phyloP scores from a whole-genome alignment of 1,140 invertebrate species.

The Aphis gossypii region DNA sequence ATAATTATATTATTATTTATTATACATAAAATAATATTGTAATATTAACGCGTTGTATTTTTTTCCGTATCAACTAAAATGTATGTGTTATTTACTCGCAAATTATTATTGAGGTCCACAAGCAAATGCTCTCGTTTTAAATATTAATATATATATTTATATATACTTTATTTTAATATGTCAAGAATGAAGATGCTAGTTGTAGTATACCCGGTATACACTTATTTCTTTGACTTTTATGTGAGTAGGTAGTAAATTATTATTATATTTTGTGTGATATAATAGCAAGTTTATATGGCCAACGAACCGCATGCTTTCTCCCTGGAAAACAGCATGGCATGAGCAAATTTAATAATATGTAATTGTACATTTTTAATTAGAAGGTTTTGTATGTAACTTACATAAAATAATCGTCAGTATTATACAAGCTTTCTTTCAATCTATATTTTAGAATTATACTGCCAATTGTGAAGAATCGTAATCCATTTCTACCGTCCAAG shows the following conservation, averaged over 20 bases:
- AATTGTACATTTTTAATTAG: background rate
- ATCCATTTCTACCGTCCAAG: background rate
- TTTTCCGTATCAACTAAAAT: too few species aligned
- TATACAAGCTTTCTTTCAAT: background rate
- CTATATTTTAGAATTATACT: background rate
- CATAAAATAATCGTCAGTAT: background rate
- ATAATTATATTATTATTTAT: background rate
- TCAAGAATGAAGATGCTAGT: background rate
- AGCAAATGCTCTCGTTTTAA: background rate
- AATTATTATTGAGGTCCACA: background rate
- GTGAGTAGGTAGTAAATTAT: background rate
- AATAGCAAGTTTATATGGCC: background rate
- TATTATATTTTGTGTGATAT: background rate
- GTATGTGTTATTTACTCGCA: background rate
- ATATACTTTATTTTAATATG: background rate
- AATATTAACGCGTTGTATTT: background rate
- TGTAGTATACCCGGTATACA: background rate
- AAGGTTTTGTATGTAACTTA: background rate
- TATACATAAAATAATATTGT: background rate
- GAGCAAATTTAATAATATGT: background rate
- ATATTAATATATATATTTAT: background rate
- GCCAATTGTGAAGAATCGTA: background rate
- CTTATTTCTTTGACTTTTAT: background rate
- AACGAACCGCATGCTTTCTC: background rate
- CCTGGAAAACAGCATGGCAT: background rate